Conservation (phyloP, 1,140 invertebrate species). For the Drosophila albomicans region DNA sequence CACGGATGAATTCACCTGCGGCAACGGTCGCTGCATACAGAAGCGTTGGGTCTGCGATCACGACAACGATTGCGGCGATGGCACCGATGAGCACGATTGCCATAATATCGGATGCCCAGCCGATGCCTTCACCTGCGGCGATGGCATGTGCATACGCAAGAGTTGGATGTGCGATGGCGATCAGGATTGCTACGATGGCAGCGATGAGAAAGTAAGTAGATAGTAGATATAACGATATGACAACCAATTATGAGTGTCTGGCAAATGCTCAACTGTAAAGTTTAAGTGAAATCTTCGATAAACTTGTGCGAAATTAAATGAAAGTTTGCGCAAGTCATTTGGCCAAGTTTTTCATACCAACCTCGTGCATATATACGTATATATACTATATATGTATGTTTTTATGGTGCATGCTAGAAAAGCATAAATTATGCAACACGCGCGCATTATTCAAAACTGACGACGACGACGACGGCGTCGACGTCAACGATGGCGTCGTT, state of each 20-base stretch:
- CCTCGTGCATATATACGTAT: constrained; percentile 45
- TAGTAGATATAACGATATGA: no score
- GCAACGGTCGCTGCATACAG: constrained; percentile 95
- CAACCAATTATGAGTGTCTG: background rate
- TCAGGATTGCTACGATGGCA: constrained; percentile 91
- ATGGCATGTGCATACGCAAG: constrained; percentile 88
- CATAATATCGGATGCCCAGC: constrained; percentile 87
- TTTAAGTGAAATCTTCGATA: constrained; percentile 8
- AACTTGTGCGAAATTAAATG: background rate
- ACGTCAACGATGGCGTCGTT: constrained; percentile 49
- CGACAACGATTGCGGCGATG: constrained; percentile 94
- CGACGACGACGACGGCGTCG: constrained; percentile 37
- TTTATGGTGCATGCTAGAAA: constrained; percentile 50
- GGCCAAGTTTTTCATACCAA: constrained; percentile 8
- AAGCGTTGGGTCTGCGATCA: constrained; percentile 94
- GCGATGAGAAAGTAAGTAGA: constrained; percentile 90
- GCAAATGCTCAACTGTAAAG: background rate
- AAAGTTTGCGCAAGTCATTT: background rate
- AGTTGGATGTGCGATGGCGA: constrained; percentile 95
- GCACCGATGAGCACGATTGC: constrained; percentile 92
- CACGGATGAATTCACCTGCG: constrained; percentile 95
- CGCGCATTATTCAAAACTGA: constrained; percentile 76
- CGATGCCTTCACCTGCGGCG: constrained; percentile 89
- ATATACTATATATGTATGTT: constrained; percentile 43
- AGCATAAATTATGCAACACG: constrained; percentile 78